phyloP scores from a whole-genome alignment of 1,140 invertebrate genomes.

The Macrobrachium nipponense region DNA sequence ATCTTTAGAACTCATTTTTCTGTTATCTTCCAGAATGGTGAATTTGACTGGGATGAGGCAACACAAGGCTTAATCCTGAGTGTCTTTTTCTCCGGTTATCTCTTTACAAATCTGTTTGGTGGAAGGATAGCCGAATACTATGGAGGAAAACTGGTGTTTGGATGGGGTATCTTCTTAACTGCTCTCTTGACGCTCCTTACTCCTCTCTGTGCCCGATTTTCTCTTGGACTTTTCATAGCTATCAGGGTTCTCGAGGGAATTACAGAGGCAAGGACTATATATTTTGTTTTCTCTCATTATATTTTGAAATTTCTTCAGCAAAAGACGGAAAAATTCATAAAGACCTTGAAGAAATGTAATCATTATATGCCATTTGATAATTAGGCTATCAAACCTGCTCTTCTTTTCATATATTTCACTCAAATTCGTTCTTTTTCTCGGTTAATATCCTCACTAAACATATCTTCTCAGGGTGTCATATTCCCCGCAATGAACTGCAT shows the following conservation, averaged over 20 bases:
- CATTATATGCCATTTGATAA: neutral
- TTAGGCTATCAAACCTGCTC: neutral
- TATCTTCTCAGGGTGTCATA: neutral
- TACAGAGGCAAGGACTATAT: neutral
- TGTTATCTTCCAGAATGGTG: neutral
- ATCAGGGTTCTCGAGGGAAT: neutral
- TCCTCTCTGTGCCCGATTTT: neutral
- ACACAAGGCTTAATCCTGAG: neutral
- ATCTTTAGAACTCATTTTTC: neutral
- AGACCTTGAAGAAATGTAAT: neutral
- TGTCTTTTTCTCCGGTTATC: conserved; percentile 19
- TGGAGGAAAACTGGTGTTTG: conserved; percentile 80
- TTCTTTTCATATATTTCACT: neutral
- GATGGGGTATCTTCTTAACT: conserved; percentile 77
- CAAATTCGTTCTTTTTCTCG: neutral
- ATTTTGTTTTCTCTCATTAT: neutral
- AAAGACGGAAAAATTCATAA: neutral
- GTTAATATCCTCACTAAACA: neutral
- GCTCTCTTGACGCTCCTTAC: conserved; percentile 79
- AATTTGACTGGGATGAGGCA: neutral
- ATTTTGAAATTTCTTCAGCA: neutral
- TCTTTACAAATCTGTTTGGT: conserved; percentile 78
- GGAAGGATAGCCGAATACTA: conserved; percentile 79
- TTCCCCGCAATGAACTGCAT: neutral
- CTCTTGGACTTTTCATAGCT: neutral